Evolutionary conservation across 2,113 vertebrate species (phyloP).

Genomic region (Kryptolebias marmoratus): DNA sequence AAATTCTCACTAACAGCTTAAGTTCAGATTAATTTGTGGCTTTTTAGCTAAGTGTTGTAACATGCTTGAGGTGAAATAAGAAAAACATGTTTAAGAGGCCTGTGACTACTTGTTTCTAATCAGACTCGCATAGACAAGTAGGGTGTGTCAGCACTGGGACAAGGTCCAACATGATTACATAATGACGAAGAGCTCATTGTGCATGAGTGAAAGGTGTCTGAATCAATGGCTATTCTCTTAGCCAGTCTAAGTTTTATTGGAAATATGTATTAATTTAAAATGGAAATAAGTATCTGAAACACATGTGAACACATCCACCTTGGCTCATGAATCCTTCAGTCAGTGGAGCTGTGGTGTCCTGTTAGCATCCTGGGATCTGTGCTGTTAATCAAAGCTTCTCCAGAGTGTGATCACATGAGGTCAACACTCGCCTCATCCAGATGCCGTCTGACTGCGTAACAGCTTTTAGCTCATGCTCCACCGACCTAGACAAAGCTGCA

Average conservation of each 20-base stretch:
- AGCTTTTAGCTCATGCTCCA: constrained; percentile 38
- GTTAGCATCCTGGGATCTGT: constrained; percentile 4
- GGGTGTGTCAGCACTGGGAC: constrained; percentile 43
- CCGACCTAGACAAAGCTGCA: constrained; percentile 7
- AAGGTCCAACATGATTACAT: constrained; percentile 29
- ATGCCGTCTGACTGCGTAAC: constrained; percentile 35
- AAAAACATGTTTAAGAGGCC: constrained; percentile 16
- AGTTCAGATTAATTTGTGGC: background rate
- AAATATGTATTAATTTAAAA: background rate
- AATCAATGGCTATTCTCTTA: constrained; percentile 15
- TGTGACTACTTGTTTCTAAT: constrained; percentile 45
- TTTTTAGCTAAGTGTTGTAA: constrained; percentile 4
- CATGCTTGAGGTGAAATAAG: constrained; percentile 26
- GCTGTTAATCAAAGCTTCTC: constrained; percentile 22
- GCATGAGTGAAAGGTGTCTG: background rate
- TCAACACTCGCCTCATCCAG: constrained; percentile 52
- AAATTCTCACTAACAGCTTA: constrained; percentile 1
- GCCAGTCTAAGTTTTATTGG: background rate
- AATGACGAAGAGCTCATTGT: constrained; percentile 15
- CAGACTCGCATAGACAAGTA: constrained; percentile 36
- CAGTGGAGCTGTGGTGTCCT: constrained; percentile 11
- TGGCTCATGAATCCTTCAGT: constrained; percentile 33
- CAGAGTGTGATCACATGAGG: constrained; percentile 39
- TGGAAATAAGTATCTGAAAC: constrained; percentile 25
- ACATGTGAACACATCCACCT: background rate